phyloP scores from a whole-genome alignment of 2,888 invertebrate species.

The Drosophila prostipennis region DNA sequence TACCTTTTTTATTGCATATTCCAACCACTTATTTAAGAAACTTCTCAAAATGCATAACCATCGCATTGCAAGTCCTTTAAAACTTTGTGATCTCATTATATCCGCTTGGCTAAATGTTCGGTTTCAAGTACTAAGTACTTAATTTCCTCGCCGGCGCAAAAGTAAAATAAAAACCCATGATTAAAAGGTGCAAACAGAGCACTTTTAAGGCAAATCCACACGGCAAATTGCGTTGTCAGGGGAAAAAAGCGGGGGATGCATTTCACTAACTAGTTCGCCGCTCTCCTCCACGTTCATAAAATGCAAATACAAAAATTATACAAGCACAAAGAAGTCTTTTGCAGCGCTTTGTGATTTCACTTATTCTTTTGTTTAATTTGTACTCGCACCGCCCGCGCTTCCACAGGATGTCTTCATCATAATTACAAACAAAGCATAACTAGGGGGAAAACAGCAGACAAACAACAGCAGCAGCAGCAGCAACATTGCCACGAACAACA shows the following conservation, averaged over 20 bases:
- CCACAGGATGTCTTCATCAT: conserved; percentile 60
- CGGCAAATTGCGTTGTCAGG: conserved; percentile 1
- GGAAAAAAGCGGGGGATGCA: neutral
- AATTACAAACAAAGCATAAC: conserved; percentile 69
- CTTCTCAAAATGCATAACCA: neutral
- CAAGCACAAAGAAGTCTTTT: conserved; percentile 45
- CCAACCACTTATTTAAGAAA: neutral
- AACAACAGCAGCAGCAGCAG: conserved; percentile 22
- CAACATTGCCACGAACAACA: neutral
- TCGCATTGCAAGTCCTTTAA: neutral
- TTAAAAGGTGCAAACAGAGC: conserved; percentile 4
- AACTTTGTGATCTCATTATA: conserved; percentile 8
- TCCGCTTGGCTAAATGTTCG: conserved; percentile 1
- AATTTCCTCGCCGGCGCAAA: neutral
- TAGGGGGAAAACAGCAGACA: conserved; percentile 54
- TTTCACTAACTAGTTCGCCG: neutral
- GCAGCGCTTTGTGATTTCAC: conserved; percentile 50
- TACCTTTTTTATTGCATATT: too few relatives aligned
- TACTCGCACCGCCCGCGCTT: conserved; percentile 19
- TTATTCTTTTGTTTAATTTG: conserved; percentile 66
- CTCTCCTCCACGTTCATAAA: conserved; percentile 2
- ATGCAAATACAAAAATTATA: conserved; percentile 52
- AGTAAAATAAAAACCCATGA: conserved; percentile 7
- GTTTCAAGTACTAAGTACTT: neutral
- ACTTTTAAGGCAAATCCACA: neutral